These are phyloP conservation scores for Chironomus striatipennis DNA, from an alignment of 1,140 invertebrate species.

Conservation along the genomic window DNA sequence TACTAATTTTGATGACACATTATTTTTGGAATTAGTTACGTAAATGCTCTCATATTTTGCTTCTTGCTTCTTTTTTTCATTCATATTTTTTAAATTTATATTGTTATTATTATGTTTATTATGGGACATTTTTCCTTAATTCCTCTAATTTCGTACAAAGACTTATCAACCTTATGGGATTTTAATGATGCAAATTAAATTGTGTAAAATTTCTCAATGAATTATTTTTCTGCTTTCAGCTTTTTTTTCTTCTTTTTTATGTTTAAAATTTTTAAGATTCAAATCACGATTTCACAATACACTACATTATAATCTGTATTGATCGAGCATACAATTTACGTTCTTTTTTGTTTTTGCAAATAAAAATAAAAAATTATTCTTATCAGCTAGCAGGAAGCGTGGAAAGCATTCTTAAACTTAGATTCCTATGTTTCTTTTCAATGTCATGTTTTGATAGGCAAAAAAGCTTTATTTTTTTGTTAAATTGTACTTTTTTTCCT, in stretches of 20 bases:
- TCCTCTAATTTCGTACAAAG: neutral
- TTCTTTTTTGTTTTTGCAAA: neutral
- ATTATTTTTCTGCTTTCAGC: neutral
- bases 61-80: neutral
- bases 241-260: neutral
- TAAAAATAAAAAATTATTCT: neutral
- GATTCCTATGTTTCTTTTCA: too few species aligned
- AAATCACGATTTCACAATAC: constrained; percentile 7
- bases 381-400: neutral
- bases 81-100: neutral
- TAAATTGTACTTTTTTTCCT: too few species aligned
- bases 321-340: neutral
- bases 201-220: neutral
- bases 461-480: too few species aligned
- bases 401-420: too few species aligned
- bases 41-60: neutral
- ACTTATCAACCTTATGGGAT: neutral
- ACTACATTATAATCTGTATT: constrained; percentile 9
- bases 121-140: neutral
- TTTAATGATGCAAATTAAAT: neutral
- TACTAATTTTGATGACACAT: neutral
- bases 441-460: too few species aligned
- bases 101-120: neutral
- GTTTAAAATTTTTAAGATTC: neutral
- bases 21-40: neutral